Conservation (phyloP, 1,140 invertebrate species). For the roundworm (Caenorhabditis elegans) region WBcel235 BX284602.5:12459001-12459500, state of each 20-base stretch:
- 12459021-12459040: too few species aligned
- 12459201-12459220: not conserved
- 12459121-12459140: not conserved
- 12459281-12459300: not conserved
- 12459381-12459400: not conserved
- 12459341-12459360: not conserved
- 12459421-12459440: not conserved
- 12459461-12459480: not conserved
- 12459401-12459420: not conserved
- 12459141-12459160: not conserved
- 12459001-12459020: too few species aligned
- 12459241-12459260: not conserved
- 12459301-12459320: not conserved
- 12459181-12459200: not conserved
- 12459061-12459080: too few species aligned
- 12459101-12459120: not conserved
- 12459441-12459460: not conserved
- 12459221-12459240: not conserved
- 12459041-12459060: too few species aligned
- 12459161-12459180: conserved; percentile 4
- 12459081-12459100: too few species aligned
- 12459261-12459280: too few species aligned
- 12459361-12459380: not conserved
- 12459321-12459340: not conserved
- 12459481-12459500: not conserved